Base-by-base conservation (phyloP, 1,140 invertebrate genomes). In the Pseudomyrmex cubaensis region DNA sequence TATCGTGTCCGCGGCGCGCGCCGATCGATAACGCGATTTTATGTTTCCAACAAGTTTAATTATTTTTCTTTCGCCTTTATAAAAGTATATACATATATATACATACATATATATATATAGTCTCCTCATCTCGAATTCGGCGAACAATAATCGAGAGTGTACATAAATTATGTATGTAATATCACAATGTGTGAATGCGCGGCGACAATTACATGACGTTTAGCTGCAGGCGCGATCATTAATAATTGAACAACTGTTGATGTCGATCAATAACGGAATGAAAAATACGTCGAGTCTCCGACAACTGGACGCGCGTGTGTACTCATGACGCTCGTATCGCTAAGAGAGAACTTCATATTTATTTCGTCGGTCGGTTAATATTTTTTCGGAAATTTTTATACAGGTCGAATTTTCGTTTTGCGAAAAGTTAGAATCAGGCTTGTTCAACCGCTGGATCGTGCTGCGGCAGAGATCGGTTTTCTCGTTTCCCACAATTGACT, bases 211-310 rank as follows among this genome's bases (percentile, higher is more conserved):
- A 20, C 56, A 20, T 50, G 54, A 7, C 59, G 17, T 25, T 9
- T 44, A 12, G 22, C 12, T 74, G 3, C 69, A 10, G 12, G 22
- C 9, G 25, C 13, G 52, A 74, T 80, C 50, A 61, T 87, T 80
- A 61, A 80, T 87, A 87, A 87, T 80, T 50, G 82, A 87, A 84
- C 73, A 87, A 80, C 85, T 84, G 80, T 87, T 86, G 86, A 87
- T 87, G 62, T 12, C 69, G 44, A 44, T 74, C 12, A 64, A 69
- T 63, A 67, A 1, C 2, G 52, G 2, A 50, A 67, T n/a, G 13
- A 56, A 66, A 75, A 62, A 64, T 15, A 59, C 64, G 2, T 1
- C 15, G 44, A 9, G 35, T 5, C 7, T 35, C 13, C 44, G 52
- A 64, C 72, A 20, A 48, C 66, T 25, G 50, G 56, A 8, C 22